Evolutionary conservation across 2,113 vertebrate species (phyloP).

Genomic region (Hipposideros armiger): DNA sequence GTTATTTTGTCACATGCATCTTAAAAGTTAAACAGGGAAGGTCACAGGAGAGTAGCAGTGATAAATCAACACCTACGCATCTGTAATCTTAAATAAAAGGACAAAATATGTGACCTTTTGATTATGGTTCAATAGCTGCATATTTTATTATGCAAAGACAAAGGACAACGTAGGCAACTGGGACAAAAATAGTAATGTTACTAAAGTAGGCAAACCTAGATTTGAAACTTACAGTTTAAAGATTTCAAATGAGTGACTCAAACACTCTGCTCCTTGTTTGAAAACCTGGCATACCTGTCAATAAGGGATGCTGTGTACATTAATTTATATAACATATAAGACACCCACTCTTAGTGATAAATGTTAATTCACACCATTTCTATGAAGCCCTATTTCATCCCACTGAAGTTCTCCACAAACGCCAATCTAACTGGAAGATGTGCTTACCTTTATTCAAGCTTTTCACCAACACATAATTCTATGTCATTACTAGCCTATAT

Average conservation of each 20-base stretch:
- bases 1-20: background rate
- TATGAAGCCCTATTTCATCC: background rate
- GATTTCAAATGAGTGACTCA: background rate
- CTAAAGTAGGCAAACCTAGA: background rate
- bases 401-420: background rate
- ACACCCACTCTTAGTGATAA: background rate
- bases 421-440: background rate
- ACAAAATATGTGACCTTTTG: background rate
- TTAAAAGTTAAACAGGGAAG: background rate
- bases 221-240: background rate
- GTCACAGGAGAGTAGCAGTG: background rate
- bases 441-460: background rate
- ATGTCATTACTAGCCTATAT: background rate
- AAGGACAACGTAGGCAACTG: background rate
- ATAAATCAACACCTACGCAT: background rate
- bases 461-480: background rate
- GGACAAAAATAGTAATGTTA: background rate
- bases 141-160: background rate
- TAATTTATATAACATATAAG: background rate
- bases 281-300: background rate
- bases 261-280: background rate
- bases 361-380: background rate
- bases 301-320: background rate
- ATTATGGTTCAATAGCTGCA: background rate
- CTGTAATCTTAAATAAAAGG: background rate